These are phyloP conservation scores for Limnephilus rhombicus DNA, from an alignment of 2,888 invertebrate species.

Conservation along the genomic window DNA sequence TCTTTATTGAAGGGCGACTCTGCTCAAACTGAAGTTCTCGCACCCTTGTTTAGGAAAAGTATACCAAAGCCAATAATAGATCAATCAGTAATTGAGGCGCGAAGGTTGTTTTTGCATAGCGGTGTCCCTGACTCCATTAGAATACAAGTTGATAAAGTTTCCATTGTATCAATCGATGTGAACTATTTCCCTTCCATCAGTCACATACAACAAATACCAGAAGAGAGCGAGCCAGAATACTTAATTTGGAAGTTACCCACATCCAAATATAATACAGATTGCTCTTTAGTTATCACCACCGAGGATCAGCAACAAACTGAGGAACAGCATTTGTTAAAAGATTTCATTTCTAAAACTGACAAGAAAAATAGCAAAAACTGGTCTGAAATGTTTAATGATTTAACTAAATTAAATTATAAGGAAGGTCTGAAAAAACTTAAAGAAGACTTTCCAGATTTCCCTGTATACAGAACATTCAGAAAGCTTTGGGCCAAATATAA, in stretches of 20 bases:
- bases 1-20: constrained; percentile 66
- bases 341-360: constrained; percentile 26
- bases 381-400: constrained; percentile 40
- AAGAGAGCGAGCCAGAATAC: constrained; percentile 63
- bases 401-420: constrained; percentile 47
- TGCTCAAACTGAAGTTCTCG: constrained; percentile 76
- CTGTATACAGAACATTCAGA: constrained; percentile 82
- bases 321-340: constrained; percentile 21
- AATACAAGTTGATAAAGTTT: constrained; percentile 77
- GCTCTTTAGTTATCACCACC: not conserved
- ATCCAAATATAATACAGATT: constrained; percentile 4
- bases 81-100: constrained; percentile 80
- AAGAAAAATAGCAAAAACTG: constrained; percentile 24
- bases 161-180: constrained; percentile 70
- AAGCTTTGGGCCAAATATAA: constrained; percentile 76
- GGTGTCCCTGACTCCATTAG: constrained; percentile 83
- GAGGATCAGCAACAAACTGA: constrained; percentile 2
- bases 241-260: constrained; percentile 70
- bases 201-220: constrained; percentile 80
- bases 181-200: constrained; percentile 80
- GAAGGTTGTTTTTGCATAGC: constrained; percentile 83
- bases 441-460: constrained; percentile 79
- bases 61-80: constrained; percentile 78
- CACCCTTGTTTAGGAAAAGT: constrained; percentile 83
- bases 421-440: constrained; percentile 77